These are phyloP conservation scores for Microdon myrmicae DNA, from an alignment of 2,888 invertebrate species.

Conservation along the genomic window DNA sequence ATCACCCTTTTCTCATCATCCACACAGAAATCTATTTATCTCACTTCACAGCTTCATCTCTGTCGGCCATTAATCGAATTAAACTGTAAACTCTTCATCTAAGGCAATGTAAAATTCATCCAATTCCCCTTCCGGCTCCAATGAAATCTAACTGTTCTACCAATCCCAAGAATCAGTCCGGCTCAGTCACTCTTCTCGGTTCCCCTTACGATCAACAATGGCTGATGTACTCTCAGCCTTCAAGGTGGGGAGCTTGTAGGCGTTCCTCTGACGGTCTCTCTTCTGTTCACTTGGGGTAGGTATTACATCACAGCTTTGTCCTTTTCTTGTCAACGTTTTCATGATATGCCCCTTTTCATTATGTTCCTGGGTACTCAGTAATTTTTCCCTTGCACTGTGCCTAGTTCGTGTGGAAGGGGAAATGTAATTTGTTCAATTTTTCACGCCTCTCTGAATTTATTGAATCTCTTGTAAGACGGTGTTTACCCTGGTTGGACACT, in stretches of 20 bases:
- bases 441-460: conserved; percentile 45
- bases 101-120: conserved; percentile 42
- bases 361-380: conserved; percentile 9
- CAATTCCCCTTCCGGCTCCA: conserved; percentile 23
- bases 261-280: conserved; percentile 3
- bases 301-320: not conserved
- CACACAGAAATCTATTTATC: not conserved
- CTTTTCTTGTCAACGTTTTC: conserved; percentile 1
- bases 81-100: conserved; percentile 25
- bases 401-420: conserved; percentile 19
- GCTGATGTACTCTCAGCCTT: conserved; percentile 22
- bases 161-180: conserved; percentile 33
- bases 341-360: not conserved
- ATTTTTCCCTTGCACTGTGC: not conserved
- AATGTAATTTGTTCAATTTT: conserved; percentile 38
- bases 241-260: too few species aligned
- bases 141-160: conserved; percentile 7
- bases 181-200: conserved; percentile 1
- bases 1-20: not conserved
- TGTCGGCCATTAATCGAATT: conserved; percentile 42
- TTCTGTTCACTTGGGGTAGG: not conserved
- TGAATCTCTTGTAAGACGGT: conserved; percentile 33
- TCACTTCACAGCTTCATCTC: conserved; percentile 30
- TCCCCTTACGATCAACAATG: conserved; percentile 31
- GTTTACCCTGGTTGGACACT: conserved; percentile 17